Conservation (phyloP, 2,888 invertebrate species). For the Doris montereyensis region DNA sequence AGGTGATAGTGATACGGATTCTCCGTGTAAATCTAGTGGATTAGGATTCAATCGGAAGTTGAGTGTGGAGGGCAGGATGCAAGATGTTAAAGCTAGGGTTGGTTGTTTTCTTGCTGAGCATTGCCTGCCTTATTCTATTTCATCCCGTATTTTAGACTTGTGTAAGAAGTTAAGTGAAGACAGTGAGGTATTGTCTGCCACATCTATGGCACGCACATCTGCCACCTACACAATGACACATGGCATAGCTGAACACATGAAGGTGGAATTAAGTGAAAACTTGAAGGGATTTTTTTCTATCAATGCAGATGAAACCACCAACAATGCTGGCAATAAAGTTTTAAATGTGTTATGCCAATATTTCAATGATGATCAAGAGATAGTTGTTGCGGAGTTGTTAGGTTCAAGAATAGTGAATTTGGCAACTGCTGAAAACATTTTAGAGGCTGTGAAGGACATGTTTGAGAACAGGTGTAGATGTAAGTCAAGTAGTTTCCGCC, state of each 20-base stretch:
- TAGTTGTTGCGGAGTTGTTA: background rate
- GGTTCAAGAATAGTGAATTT: background rate
- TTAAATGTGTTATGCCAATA: background rate
- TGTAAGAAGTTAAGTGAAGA: no score
- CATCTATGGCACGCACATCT: background rate
- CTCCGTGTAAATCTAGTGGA: no score
- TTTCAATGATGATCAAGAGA: background rate
- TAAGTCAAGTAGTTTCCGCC: background rate
- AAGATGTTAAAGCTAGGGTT: no score
- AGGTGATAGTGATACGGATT: no score
- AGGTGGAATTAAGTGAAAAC: background rate
- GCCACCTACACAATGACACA: background rate
- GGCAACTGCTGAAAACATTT: background rate
- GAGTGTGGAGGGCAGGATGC: no score
- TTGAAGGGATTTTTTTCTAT: background rate
- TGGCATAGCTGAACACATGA: background rate
- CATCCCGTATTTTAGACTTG: no score
- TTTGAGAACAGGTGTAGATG: background rate
- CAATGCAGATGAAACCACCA: background rate
- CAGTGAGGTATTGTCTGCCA: no score
- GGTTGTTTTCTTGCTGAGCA: no score
- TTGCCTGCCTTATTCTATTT: no score
- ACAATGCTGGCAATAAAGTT: background rate
- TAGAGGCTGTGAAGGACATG: background rate
- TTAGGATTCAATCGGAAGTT: no score